Base-by-base conservation (phyloP, 64 coral and sea anemone species). In the Hydrozoanthus tunicans region DNA sequence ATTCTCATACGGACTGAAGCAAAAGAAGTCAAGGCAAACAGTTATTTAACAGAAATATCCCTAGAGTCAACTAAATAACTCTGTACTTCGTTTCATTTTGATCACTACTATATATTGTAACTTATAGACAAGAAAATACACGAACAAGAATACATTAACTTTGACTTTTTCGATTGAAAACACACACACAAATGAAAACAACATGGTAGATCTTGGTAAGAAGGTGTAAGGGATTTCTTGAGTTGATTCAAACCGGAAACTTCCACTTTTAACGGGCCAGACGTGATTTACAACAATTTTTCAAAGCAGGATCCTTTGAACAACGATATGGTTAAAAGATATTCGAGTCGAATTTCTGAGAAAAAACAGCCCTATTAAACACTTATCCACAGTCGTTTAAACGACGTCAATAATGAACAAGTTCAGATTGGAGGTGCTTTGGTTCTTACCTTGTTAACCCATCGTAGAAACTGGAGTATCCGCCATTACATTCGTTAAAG, bases 371-470 rank as follows among this genome's bases (percentile, higher is more conserved):
- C 51, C 26, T 86, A 53, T 55, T 17, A 43, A 43, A 43, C 32
- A 56, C 10, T 56, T 8, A 51, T 56, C 69, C 14, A 56, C 53
- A 70, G 25, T 71, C 56, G 62, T 8, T 12, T 7, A 58, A 53
- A 70, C 82, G 84, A 58, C 68, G 59, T 88, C 84, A 88, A 88
- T 88, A 55, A 73, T 59, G 54, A 56, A 80, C 57, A 53, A 12
- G 15, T 59, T 55, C 20, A 24, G 56, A 24, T 60, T 80, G 53
- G 4, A 13, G 13, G 53, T 59, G 5, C 24, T 67, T 15, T 56
- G 23, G 6, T 73, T 72, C 84, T 73, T 8, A 88, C 84, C 84
- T 88, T 15, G 43, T 23, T 32, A 70, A 59, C 74, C 68, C 84
- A 88, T 88, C 25, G 84, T 75, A 59, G 4, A 17, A 69, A 53